Conservation (phyloP, 1,140 invertebrate species). For the Lordiphosa clarofinis region DNA sequence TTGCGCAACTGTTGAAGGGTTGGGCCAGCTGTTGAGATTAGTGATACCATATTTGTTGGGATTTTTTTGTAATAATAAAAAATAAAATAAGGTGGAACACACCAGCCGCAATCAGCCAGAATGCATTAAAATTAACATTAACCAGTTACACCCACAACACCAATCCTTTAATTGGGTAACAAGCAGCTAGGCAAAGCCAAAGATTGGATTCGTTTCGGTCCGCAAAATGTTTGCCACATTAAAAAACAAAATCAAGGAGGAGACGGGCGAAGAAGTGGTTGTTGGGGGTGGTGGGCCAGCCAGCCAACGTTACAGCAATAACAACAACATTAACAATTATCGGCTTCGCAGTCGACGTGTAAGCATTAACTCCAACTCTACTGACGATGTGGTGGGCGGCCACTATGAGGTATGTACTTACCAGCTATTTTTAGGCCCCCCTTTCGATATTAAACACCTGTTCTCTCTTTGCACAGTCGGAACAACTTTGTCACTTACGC, state of each 20-base stretch:
- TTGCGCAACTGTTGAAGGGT: no score
- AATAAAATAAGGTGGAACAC: constrained; percentile 15
- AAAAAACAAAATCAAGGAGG: constrained; percentile 88
- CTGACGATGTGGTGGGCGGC: constrained; percentile 34
- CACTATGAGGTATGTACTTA: constrained; percentile 45
- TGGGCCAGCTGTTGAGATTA: no score
- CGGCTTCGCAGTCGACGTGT: constrained; percentile 82
- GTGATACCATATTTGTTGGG: no score
- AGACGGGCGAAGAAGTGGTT: constrained; percentile 85
- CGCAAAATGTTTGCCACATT: constrained; percentile 83
- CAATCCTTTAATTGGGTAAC: constrained; percentile 17
- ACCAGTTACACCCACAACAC: constrained; percentile 21
- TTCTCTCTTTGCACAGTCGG: constrained; percentile 80
- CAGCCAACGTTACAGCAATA: constrained; percentile 38
- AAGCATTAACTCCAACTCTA: constrained; percentile 82
- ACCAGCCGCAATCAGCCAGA: constrained; percentile 37
- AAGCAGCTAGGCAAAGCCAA: constrained; percentile 17
- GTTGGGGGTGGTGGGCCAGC: constrained; percentile 13
- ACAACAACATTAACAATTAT: constrained; percentile 65
- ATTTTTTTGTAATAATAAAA: no score
- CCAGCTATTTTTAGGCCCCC: constrained; percentile 22
- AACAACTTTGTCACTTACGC: constrained; percentile 83
- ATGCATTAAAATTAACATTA: constrained; percentile 28
- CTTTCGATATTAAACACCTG: constrained; percentile 32
- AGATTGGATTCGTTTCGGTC: constrained; percentile 5